phyloP scores from a whole-genome alignment of 2,888 invertebrate genomes.

The Parascotia fuliginaria region DNA sequence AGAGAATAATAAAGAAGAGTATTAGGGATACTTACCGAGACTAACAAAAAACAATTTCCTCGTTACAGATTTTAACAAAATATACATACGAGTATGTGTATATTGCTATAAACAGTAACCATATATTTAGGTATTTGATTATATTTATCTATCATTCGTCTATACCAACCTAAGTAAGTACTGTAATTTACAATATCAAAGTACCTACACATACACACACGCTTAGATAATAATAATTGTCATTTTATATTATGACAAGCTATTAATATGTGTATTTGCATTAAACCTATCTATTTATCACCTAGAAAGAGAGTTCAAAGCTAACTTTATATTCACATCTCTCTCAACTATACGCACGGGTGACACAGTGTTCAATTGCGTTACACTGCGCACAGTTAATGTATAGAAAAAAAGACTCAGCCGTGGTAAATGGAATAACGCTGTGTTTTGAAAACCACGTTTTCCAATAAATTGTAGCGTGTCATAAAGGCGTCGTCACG shows the following conservation, averaged over 20 bases:
- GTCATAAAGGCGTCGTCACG: constrained; percentile 65
- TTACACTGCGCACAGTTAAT: not conserved
- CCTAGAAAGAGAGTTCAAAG: constrained; percentile 40
- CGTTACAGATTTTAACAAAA: too few relatives aligned
- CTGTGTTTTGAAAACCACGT: constrained; percentile 60
- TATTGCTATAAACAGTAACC: too few relatives aligned
- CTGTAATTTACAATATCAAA: constrained; percentile 16
- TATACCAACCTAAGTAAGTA: too few relatives aligned
- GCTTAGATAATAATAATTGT: too few relatives aligned
- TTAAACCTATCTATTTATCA: constrained; percentile 45
- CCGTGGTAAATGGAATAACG: constrained; percentile 44
- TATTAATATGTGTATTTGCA: constrained; percentile 35
- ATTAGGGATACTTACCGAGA: too few relatives aligned
- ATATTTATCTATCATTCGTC: too few relatives aligned
- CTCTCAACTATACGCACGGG: constrained; percentile 18
- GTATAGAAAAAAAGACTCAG: constrained; percentile 23
- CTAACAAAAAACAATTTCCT: too few relatives aligned
- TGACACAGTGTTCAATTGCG: constrained; percentile 23
- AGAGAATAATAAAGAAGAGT: too few relatives aligned
- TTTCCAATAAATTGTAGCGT: constrained; percentile 66
- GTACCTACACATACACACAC: constrained; percentile 10
- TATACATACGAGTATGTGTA: too few relatives aligned
- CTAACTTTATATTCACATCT: constrained; percentile 26
- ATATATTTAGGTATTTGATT: too few relatives aligned
- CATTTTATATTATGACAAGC: too few relatives aligned